phyloP scores from a whole-genome alignment of 2,113 vertebrate genomes.

The Uropsilus gracilis region DNA sequence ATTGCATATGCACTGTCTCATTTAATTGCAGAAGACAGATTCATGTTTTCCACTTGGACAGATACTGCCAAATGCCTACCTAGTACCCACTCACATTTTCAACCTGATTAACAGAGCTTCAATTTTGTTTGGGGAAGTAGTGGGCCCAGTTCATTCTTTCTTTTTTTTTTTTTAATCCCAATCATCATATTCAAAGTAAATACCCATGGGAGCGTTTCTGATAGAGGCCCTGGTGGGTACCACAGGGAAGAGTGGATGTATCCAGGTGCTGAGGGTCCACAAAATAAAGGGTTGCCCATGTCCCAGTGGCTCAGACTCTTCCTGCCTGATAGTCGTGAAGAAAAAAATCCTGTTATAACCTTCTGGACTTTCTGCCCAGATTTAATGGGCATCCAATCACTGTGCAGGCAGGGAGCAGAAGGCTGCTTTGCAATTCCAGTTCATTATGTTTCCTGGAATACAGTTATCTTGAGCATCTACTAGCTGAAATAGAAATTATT shows the following conservation, averaged over 20 bases:
- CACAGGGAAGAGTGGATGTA: neutral
- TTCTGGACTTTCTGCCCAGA: neutral
- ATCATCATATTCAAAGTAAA: too few relatives aligned
- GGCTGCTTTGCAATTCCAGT: neutral
- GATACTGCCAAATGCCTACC: neutral
- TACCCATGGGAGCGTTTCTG: neutral
- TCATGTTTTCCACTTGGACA: neutral
- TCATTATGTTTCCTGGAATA: neutral
- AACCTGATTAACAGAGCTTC: neutral
- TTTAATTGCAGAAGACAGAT: neutral
- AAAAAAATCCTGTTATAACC: neutral
- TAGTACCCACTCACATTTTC: neutral
- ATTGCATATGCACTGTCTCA: neutral
- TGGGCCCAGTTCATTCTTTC: neutral
- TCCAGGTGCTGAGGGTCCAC: neutral
- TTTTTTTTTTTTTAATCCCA: too few relatives aligned
- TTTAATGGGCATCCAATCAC: neutral
- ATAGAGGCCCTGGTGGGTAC: neutral
- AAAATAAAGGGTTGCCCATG: neutral
- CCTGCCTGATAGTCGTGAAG: neutral
- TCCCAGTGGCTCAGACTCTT: neutral
- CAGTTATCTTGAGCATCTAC: fast-evolving
- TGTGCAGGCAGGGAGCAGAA: neutral
- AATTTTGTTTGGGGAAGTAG: neutral
- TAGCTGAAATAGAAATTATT: neutral